Conservation (phyloP, 2,888 invertebrate genomes). For the Steinernema hermaphroditum region DNA sequence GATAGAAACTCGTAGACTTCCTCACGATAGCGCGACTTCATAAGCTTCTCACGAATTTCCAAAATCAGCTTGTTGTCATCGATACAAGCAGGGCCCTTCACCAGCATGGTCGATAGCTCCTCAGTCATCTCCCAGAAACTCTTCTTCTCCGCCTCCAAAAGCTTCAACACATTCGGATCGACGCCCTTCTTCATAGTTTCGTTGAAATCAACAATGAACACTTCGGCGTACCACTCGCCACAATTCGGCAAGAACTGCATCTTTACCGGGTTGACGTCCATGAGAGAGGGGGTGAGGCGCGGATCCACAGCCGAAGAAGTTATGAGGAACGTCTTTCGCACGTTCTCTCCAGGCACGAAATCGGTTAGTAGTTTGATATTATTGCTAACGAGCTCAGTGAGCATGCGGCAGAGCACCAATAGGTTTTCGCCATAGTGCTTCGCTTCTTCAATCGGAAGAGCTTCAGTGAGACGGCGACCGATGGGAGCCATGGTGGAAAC, state of each 20-base stretch:
- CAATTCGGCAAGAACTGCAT: not conserved
- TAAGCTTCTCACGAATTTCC: not conserved
- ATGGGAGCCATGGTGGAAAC: not conserved
- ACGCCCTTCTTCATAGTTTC: not conserved
- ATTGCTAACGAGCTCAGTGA: not conserved
- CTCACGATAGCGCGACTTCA: not conserved
- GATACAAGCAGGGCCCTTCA: too few species aligned
- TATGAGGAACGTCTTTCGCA: slow-evolving; percentile 10
- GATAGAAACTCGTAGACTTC: not conserved
- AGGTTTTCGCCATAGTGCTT: not conserved
- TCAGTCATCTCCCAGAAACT: not conserved
- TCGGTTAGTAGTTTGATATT: slow-evolving; percentile 18
- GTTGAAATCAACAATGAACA: not conserved
- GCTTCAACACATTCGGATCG: not conserved
- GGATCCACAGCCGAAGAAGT: not conserved
- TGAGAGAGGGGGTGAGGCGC: not conserved
- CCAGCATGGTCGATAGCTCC: not conserved
- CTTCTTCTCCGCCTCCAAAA: not conserved
- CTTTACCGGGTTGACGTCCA: not conserved
- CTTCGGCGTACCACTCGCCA: not conserved
- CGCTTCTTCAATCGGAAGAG: not conserved
- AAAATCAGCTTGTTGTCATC: not conserved
- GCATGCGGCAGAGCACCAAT: not conserved
- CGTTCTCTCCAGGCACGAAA: not conserved
- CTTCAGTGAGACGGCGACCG: not conserved